Conservation (phyloP, 2,113 vertebrate genomes). For the Periophthalmus modestus region DNA sequence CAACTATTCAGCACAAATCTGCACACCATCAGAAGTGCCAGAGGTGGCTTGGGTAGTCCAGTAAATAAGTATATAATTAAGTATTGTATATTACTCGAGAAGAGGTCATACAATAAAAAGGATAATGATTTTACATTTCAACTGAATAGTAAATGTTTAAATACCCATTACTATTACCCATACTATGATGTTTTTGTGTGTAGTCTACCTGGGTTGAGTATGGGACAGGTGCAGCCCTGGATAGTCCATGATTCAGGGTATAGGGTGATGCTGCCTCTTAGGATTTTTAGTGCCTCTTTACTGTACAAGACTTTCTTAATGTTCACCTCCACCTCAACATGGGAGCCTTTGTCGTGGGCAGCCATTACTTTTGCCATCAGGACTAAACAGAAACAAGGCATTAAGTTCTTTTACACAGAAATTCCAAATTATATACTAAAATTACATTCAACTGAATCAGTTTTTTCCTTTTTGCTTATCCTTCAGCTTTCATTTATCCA, state of each 20-base stretch:
- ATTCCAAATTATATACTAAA: no score
- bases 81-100: not conserved
- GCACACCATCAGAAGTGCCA: not conserved
- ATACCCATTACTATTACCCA: no score
- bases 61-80: not conserved
- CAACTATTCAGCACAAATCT: constrained; percentile 40
- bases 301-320: constrained; percentile 88
- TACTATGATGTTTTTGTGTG: not conserved
- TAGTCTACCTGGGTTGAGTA: constrained; percentile 89
- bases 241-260: constrained; percentile 94
- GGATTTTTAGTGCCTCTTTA: constrained; percentile 84
- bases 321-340: constrained; percentile 94
- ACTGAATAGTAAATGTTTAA: no score
- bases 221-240: constrained; percentile 92
- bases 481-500: not conserved
- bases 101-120: not conserved
- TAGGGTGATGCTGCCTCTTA: constrained; percentile 80
- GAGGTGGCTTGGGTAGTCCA: not conserved
- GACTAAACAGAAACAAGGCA: constrained; percentile 70
- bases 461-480: not conserved
- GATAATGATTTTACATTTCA: no score
- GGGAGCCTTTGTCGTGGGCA: constrained; percentile 94
- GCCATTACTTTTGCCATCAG: constrained; percentile 89
- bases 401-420: not conserved
- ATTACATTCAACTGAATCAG: no score